Evolutionary conservation across 2,113 vertebrate species (phyloP).

Genomic region (Capra hircus): DNA sequence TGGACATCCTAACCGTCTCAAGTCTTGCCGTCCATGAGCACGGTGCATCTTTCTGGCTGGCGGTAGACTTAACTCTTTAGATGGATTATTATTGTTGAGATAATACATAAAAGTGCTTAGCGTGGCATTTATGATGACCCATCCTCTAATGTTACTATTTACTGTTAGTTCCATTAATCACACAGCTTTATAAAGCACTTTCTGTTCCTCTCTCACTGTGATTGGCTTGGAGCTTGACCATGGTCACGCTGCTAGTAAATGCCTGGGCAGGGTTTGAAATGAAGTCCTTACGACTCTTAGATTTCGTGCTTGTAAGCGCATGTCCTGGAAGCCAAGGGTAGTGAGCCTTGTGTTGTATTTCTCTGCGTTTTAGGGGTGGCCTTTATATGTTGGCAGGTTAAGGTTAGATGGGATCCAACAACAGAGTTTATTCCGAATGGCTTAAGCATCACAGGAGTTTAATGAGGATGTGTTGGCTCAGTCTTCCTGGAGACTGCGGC

Average conservation of each 20-base stretch:
- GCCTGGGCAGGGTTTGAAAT: not conserved
- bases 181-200: not conserved
- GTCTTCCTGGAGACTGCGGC: not conserved
- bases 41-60: not conserved
- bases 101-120: not conserved
- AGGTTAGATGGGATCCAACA: not conserved
- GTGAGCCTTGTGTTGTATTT: not conserved
- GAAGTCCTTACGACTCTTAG: not conserved
- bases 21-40: not conserved
- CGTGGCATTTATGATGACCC: not conserved
- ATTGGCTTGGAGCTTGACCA: not conserved
- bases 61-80: not conserved
- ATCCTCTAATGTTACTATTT: not conserved
- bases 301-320: not conserved
- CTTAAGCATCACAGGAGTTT: not conserved
- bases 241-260: not conserved
- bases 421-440: not conserved
- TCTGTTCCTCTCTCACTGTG: not conserved
- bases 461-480: not conserved
- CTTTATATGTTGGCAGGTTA: not conserved
- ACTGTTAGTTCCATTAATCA: not conserved
- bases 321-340: not conserved
- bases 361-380: not conserved
- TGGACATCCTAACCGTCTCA: not conserved
- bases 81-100: not conserved